These are phyloP conservation scores for Leptoclinus maculatus DNA, from an alignment of 2,797 vertebrate genomes.

Conservation along the genomic window DNA sequence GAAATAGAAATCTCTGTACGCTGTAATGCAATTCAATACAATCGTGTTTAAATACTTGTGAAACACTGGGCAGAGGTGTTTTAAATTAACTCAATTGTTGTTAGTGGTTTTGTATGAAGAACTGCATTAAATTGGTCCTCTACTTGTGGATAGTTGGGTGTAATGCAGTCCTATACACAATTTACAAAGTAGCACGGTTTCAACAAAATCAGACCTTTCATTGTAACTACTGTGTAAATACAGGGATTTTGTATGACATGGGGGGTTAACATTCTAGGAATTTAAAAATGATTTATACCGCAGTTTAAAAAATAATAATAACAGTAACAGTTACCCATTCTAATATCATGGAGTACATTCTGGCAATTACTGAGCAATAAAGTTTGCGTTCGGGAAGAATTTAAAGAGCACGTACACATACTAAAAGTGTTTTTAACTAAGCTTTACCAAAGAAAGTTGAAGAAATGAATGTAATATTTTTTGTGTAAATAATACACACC, in stretches of 20 bases:
- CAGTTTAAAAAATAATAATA: background rate
- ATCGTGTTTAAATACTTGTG: background rate
- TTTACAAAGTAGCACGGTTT: background rate
- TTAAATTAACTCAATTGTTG: background rate
- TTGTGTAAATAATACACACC: background rate
- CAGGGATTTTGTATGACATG: background rate
- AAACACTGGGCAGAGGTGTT: background rate
- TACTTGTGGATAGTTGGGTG: background rate
- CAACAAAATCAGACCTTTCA: background rate
- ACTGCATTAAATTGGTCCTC: background rate
- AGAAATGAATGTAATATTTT: background rate
- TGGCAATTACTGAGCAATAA: background rate
- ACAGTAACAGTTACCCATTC: background rate
- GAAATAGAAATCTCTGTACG: background rate
- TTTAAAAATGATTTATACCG: background rate
- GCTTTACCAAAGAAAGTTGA: background rate
- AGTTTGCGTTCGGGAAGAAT: background rate
- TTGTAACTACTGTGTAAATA: conserved; percentile 1
- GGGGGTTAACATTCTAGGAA: background rate
- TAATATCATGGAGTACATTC: too few relatives aligned
- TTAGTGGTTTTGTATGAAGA: background rate
- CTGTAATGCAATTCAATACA: background rate
- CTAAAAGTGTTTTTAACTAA: background rate
- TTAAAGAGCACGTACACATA: background rate
- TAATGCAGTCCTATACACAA: background rate